Conservation (phyloP, 2,797 vertebrate species). For the Amniataba percoides region DNA sequence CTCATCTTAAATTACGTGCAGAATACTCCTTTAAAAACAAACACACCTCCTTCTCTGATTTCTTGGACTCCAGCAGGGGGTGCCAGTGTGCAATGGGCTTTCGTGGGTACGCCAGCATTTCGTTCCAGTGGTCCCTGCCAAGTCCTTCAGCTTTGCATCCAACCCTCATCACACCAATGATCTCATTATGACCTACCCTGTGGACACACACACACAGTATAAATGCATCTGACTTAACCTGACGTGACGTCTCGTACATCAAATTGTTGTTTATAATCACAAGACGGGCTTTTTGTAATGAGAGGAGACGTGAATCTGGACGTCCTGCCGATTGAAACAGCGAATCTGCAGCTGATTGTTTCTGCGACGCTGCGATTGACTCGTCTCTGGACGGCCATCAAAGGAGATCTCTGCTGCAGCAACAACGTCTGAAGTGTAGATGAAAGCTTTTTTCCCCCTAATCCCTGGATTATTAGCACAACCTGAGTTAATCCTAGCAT, state of each 20-base stretch:
- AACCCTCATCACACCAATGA: slow-evolving; percentile 95
- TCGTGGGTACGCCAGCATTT: slow-evolving; percentile 97
- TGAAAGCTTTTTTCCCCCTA: slow-evolving; percentile 5
- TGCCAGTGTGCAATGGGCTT: slow-evolving; percentile 99
- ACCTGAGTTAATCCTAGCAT: slow-evolving; percentile 3
- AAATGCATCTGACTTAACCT: slow-evolving; percentile 52
- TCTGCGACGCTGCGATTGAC: slow-evolving; percentile 42
- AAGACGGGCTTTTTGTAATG: slow-evolving; percentile 41
- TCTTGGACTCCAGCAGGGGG: slow-evolving; percentile 95
- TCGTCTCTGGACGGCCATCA: slow-evolving; percentile 39
- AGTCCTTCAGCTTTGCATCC: slow-evolving; percentile 93
- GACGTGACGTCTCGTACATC: slow-evolving; percentile 46
- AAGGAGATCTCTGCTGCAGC: slow-evolving; percentile 26
- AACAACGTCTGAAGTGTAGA: slow-evolving; percentile 48
- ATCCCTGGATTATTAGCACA: slow-evolving; percentile 28
- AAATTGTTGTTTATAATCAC: slow-evolving; percentile 31
- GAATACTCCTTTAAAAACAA: slow-evolving; percentile 3
- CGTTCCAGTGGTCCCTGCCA: slow-evolving; percentile 98
- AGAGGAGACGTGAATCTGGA: slow-evolving; percentile 40
- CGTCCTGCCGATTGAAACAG: slow-evolving; percentile 18
- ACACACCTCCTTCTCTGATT: slow-evolving; percentile 96
- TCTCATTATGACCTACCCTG: slow-evolving; percentile 98
- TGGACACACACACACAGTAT: slow-evolving; percentile 48
- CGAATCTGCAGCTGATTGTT: slow-evolving; percentile 7
- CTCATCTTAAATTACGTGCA: not conserved